Conservation (phyloP, 2,797 vertebrate species). For the Petrocephalus sullivani region DNA sequence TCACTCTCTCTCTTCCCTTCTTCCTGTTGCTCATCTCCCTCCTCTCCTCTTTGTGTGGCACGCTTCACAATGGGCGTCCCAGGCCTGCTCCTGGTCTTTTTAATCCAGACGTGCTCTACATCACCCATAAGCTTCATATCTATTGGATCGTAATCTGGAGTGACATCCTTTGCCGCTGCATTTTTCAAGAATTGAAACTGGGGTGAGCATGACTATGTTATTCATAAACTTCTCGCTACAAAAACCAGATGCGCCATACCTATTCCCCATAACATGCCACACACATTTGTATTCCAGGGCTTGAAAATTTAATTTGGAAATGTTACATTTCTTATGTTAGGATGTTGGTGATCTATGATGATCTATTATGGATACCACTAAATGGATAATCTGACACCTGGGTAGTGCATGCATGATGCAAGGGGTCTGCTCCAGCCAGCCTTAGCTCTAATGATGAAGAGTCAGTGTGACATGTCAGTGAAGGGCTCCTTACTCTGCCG, state of each 20-base stretch:
- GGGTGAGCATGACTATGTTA: background rate
- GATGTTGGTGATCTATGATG: background rate
- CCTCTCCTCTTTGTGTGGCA: conserved; percentile 30
- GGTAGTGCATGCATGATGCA: background rate
- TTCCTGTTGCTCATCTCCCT: conserved; percentile 36
- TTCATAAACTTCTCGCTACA: background rate
- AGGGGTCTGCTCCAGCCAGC: background rate
- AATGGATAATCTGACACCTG: background rate
- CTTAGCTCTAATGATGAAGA: background rate
- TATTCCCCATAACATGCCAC: background rate
- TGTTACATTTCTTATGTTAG: background rate
- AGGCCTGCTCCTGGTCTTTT: conserved; percentile 26
- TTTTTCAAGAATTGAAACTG: background rate
- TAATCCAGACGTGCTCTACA: conserved; percentile 39
- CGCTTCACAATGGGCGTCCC: conserved; percentile 23
- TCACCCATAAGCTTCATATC: conserved; percentile 52
- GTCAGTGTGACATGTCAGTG: background rate
- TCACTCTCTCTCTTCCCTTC: conserved; percentile 30
- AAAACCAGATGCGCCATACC: no score
- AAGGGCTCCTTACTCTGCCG: background rate
- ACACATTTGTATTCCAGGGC: background rate
- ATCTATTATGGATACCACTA: background rate
- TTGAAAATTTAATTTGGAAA: background rate
- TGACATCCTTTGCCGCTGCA: conserved; percentile 45
- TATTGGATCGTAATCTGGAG: conserved; percentile 43